These are phyloP conservation scores for Zoanthus solanderi DNA, from an alignment of 92 coral and sea anemone genomes.

Conservation along the genomic window DNA sequence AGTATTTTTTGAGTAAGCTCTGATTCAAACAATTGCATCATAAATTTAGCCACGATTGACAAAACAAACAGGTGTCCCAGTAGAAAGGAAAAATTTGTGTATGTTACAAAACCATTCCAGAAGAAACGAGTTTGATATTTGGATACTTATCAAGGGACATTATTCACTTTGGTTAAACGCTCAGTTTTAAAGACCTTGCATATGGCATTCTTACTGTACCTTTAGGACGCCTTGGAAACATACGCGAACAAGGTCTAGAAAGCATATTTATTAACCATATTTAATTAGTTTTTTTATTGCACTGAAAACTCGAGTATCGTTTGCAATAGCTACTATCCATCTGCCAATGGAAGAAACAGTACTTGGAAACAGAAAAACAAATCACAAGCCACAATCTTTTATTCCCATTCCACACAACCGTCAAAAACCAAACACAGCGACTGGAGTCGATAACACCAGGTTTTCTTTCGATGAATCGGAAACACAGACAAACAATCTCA, in stretches of 20 bases:
- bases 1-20: not conserved
- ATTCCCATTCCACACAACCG: constrained; percentile 40
- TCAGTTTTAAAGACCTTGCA: no score
- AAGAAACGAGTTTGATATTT: not conserved
- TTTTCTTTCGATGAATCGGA: constrained; percentile 25
- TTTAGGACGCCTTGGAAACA: constrained; percentile 33
- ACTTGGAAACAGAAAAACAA: not conserved
- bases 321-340: not conserved
- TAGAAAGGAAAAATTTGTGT: not conserved
- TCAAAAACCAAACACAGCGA: constrained; percentile 21
- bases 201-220: not conserved
- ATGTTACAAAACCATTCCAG: not conserved
- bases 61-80: constrained; percentile 32
- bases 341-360: constrained; percentile 3
- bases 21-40: constrained; percentile 11
- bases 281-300: not conserved
- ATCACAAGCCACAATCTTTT: constrained; percentile 16
- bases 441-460: constrained; percentile 26
- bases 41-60: not conserved
- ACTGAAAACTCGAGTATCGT: not conserved
- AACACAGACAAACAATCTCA: not conserved
- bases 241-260: not conserved
- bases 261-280: not conserved
- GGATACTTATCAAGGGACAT: not conserved
- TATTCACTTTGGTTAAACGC: not conserved